phyloP scores from a whole-genome alignment of 2,888 invertebrate species.

The Drosophila koepferae region DNA sequence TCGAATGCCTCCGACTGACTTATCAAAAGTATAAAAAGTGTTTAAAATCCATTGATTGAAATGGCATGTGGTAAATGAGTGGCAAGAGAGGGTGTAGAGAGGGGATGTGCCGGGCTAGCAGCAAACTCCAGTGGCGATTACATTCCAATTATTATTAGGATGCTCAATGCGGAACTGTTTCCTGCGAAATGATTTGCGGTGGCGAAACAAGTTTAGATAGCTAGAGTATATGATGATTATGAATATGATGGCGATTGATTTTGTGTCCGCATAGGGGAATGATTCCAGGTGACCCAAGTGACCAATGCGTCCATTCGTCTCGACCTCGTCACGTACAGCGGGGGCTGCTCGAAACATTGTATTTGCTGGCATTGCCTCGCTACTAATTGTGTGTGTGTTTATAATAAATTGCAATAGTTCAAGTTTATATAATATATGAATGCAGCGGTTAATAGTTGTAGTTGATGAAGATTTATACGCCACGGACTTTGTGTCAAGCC shows the following conservation, averaged over 20 bases:
- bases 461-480: constrained; percentile 47
- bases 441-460: constrained; percentile 49
- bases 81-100: not conserved
- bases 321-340: constrained; percentile 19
- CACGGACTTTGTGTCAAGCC: constrained; percentile 38
- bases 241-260: constrained; percentile 57
- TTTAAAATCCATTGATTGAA: constrained; percentile 77
- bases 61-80: constrained; percentile 36
- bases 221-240: constrained; percentile 82
- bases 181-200: constrained; percentile 85
- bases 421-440: constrained; percentile 76
- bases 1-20: constrained; percentile 80
- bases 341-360: constrained; percentile 4
- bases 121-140: constrained; percentile 47
- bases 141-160: constrained; percentile 25
- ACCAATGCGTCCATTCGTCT: constrained; percentile 15
- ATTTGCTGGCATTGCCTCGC: constrained; percentile 31
- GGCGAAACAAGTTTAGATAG: constrained; percentile 84
- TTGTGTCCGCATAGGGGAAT: constrained; percentile 40
- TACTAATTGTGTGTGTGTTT: constrained; percentile 72
- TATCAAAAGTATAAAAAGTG: constrained; percentile 81
- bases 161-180: constrained; percentile 65
- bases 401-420: constrained; percentile 79
- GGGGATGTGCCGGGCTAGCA: constrained; percentile 46
- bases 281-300: constrained; percentile 38